These are phyloP conservation scores for Holacanthus passer DNA, from an alignment of 2,113 vertebrate genomes.

Conservation along the genomic window DNA sequence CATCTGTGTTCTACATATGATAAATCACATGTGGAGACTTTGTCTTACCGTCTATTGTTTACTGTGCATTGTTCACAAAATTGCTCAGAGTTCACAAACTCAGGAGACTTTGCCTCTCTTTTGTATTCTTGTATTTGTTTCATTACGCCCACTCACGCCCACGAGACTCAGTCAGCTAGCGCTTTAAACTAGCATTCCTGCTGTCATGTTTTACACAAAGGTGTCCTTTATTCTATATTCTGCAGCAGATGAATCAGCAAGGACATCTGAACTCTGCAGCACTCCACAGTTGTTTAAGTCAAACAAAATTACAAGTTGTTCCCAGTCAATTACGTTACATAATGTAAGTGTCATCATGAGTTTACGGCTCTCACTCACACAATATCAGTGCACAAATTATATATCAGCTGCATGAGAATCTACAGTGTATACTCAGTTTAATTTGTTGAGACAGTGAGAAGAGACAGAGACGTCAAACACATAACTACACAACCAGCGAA, in stretches of 20 bases:
- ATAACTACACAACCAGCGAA: background rate
- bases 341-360: background rate
- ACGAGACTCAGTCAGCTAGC: background rate
- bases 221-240: constrained; percentile 4
- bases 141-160: background rate
- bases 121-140: background rate
- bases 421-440: background rate
- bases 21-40: constrained; percentile 16
- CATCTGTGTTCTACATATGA: background rate
- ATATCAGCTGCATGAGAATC: background rate
- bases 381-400: background rate
- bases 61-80: background rate
- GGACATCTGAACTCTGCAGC: constrained; percentile 1
- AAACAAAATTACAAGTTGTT: constrained; percentile 12
- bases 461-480: background rate
- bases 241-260: constrained; percentile 7
- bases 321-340: constrained; percentile 15
- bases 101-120: background rate
- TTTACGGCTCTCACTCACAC: constrained; percentile 8
- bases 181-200: background rate
- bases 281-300: background rate
- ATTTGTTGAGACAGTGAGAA: background rate
- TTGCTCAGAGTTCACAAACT: background rate
- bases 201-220: background rate
- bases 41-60: background rate